These are phyloP conservation scores for Stictonetta naevosa DNA, from an alignment of 2,113 vertebrate genomes.

Conservation along the genomic window DNA sequence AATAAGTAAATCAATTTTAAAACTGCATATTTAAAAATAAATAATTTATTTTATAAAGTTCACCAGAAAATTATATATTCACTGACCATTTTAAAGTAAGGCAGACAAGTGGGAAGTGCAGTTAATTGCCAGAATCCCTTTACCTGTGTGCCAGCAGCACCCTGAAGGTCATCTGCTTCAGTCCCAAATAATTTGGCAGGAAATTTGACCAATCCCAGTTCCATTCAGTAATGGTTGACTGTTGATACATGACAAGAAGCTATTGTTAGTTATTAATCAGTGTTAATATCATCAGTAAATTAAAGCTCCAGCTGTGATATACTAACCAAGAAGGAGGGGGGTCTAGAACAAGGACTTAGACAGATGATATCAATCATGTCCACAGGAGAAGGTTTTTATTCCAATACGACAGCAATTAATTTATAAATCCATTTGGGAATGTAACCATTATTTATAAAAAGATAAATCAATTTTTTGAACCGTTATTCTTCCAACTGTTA, in stretches of 20 bases:
- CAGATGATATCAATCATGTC: slow-evolving; percentile 89
- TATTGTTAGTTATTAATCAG: slow-evolving; percentile 96
- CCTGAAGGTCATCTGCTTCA: slow-evolving; percentile 90
- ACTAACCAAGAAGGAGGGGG: slow-evolving; percentile 88
- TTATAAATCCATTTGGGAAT: slow-evolving; percentile 94
- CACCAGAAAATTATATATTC: neutral
- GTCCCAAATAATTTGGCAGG: slow-evolving; percentile 85
- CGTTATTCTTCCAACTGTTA: slow-evolving; percentile 84
- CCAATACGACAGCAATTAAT: slow-evolving; percentile 93
- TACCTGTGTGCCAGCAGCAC: slow-evolving; percentile 93
- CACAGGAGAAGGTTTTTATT: slow-evolving; percentile 91
- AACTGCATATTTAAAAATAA: neutral
- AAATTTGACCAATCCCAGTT: slow-evolving; percentile 91
- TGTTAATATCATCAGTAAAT: slow-evolving; percentile 94
- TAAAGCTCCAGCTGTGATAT: slow-evolving; percentile 89
- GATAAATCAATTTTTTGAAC: slow-evolving; percentile 90
- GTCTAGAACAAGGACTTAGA: slow-evolving; percentile 82
- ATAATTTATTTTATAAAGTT: neutral
- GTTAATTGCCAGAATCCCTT: slow-evolving; percentile 4
- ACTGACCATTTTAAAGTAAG: neutral
- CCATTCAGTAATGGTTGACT: slow-evolving; percentile 87
- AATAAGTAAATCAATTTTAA: neutral
- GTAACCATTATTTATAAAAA: slow-evolving; percentile 93
- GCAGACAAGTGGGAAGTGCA: neutral
- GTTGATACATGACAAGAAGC: slow-evolving; percentile 89